Evolutionary conservation across 2,888 invertebrate genomes (phyloP).

Genomic region (Heliconius ethilla): DNA sequence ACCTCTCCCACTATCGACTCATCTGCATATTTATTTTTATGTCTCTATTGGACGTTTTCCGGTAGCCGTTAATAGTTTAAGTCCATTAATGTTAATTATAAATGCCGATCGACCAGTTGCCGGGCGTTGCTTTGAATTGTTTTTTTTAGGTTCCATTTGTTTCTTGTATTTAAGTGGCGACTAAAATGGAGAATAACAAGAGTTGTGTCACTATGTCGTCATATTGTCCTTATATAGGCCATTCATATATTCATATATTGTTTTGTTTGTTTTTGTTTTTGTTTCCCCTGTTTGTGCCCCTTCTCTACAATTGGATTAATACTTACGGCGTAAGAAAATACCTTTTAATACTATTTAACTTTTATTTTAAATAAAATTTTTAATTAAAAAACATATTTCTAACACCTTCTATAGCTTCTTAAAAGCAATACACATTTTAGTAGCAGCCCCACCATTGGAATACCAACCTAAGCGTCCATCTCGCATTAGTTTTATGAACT

Average conservation of each 20-base stretch:
- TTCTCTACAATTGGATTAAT: no score
- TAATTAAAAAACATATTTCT: neutral
- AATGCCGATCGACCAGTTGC: constrained; percentile 48
- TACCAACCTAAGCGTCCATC: constrained; percentile 57
- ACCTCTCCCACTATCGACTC: constrained; percentile 61
- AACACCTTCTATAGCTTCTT: neutral
- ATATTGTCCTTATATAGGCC: no score
- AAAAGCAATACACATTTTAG: neutral
- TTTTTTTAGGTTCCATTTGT: neutral
- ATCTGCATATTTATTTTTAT: constrained; percentile 80
- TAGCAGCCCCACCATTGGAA: constrained; percentile 1
- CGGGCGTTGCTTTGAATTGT: neutral
- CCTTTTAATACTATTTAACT: neutral
- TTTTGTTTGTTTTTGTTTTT: no score
- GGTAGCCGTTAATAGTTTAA: constrained; percentile 80
- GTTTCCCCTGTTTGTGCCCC: no score
- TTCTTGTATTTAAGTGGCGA: neutral
- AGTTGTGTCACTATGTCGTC: no score
- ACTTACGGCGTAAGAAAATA: neutral
- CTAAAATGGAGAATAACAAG: no score
- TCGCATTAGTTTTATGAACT: constrained; percentile 77
- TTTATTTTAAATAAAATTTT: neutral
- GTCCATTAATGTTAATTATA: constrained; percentile 80
- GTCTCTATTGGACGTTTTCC: constrained; percentile 79
- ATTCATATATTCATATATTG: no score